Evolutionary conservation across 2,888 invertebrate genomes (phyloP), one percentile per base, ranked within the genome.

Genomic region (Trachelus troglodyta): DNA sequence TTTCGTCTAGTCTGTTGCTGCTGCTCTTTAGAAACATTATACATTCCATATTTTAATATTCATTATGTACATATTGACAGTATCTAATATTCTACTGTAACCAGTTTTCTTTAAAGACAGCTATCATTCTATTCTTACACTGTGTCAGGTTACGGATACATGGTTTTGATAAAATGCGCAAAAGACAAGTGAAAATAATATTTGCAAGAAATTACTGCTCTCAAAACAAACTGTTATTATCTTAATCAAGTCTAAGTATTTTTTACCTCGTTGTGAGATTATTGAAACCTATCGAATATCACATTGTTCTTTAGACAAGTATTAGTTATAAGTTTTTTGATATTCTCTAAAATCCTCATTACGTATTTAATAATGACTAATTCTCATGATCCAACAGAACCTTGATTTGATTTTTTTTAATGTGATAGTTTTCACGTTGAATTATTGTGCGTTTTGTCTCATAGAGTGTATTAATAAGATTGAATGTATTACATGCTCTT

Each of bases 361-460:
- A 79, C 80, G 31, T 68, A 75, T 79, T 77, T 78, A 82, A 81
- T 81, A 78, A 79, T 79, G 77, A 75, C 34, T 78, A 56, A 23
- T 23, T 56, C 23, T 56, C 56, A 56, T 23, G 23, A 56, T 56
- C 9, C 9, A 56, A 23, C 2, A 56, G 56, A 23, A 56, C 56
- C 40, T 56, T 56, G 56, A 56, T 23, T 40, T 40, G 15, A 15
- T 15, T 56, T 23, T 56, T 56, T 56, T 56, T 9, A 9, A 56
- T 23, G 1, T 9, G 23, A 56, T 56, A 56, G 9, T 56, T 56
- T 56, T 56, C 2, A 9, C 23, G 56, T 56, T 23, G 2, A 56
- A 23, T 56, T 23, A 23, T 23, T 23, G 40, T 56, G 23, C 9
- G 9, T 56, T 56, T 56, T 56, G 23, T 23, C 56, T 9, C 56